These are phyloP conservation scores for Lasiommata megera DNA, from an alignment of 2,888 invertebrate genomes.

Conservation along the genomic window DNA sequence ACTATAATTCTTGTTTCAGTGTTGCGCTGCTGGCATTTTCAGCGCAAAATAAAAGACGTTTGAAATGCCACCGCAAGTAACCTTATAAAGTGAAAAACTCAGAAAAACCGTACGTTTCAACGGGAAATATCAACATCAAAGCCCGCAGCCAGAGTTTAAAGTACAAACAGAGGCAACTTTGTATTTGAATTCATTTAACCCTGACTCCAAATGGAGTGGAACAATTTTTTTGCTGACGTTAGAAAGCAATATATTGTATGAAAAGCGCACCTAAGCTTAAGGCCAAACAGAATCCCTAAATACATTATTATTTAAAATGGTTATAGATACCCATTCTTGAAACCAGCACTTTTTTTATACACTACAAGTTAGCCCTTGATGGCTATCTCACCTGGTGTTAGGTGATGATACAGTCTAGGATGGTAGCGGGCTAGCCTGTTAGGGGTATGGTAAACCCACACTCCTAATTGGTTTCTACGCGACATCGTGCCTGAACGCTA, in stretches of 20 bases:
- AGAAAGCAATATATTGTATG: neutral
- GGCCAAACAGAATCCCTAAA: neutral
- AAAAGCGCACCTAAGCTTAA: neutral
- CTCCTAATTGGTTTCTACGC: too few relatives aligned
- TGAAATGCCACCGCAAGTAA: constrained; percentile 5
- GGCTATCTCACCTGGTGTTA: too few relatives aligned
- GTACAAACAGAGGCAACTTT: constrained; percentile 3
- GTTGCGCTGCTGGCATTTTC: neutral
- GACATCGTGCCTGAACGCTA: too few relatives aligned
- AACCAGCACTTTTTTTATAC: too few relatives aligned
- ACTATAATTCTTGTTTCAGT: neutral
- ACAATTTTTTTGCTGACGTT: constrained; percentile 18
- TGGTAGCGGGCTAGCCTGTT: too few relatives aligned
- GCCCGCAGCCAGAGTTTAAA: constrained; percentile 7
- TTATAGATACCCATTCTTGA: too few relatives aligned
- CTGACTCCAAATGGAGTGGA: constrained; percentile 21
- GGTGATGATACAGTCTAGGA: too few relatives aligned
- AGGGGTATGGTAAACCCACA: too few relatives aligned
- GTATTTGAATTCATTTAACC: constrained; percentile 19
- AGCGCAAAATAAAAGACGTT: neutral
- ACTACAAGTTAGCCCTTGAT: too few relatives aligned
- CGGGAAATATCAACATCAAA: constrained; percentile 21
- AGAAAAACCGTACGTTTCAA: neutral
- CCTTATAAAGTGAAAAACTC: constrained; percentile 1
- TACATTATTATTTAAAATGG: too few relatives aligned